A percentile compares a stretch with the other conserved stretches of the same genome.
These are phyloP conservation scores for Oscheius sp. DNA, from an alignment of 1,140 invertebrate genomes.

Conservation along the genomic window DNA sequence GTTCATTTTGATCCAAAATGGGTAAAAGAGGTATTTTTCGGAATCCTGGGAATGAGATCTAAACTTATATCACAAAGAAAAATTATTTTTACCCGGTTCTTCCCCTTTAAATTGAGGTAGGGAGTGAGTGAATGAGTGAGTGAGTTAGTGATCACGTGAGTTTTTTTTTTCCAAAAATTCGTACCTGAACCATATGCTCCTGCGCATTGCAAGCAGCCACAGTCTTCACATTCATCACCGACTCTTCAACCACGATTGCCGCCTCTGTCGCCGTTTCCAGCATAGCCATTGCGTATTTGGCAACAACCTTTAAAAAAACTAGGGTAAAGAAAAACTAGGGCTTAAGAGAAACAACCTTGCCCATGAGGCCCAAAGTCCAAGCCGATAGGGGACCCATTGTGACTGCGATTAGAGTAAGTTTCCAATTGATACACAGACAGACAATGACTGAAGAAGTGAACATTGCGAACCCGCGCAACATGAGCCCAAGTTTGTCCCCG, in stretches of 20 bases:
- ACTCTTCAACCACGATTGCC: constrained; percentile 76
- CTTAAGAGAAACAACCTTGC: constrained; percentile 26
- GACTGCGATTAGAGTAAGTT: constrained; percentile 31
- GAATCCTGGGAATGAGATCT: too few relatives aligned
- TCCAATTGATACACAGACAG: constrained; percentile 41
- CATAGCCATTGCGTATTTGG: constrained; percentile 55
- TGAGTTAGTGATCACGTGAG: too few relatives aligned
- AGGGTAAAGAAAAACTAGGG: too few relatives aligned
- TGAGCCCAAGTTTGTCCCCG: constrained; percentile 78
- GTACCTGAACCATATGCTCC: constrained; percentile 61
- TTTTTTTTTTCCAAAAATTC: constrained; percentile 63
- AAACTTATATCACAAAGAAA: too few relatives aligned
- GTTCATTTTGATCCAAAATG: too few relatives aligned
- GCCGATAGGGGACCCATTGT: constrained; percentile 30
- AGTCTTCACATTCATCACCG: constrained; percentile 72
- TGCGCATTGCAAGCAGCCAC: constrained; percentile 80
- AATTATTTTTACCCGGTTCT: too few relatives aligned
- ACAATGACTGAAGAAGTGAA: constrained; percentile 41
- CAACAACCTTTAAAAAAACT: not conserved
- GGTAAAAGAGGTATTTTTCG: too few relatives aligned
- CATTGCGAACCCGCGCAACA: constrained; percentile 66
- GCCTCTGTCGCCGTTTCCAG: constrained; percentile 66
- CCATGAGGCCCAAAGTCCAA: constrained; percentile 17
- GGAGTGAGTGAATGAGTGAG: too few relatives aligned
- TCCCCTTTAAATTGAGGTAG: too few relatives aligned